These are phyloP conservation scores for Orchestes rusci DNA, from an alignment of 2,888 invertebrate species.

Conservation along the genomic window DNA sequence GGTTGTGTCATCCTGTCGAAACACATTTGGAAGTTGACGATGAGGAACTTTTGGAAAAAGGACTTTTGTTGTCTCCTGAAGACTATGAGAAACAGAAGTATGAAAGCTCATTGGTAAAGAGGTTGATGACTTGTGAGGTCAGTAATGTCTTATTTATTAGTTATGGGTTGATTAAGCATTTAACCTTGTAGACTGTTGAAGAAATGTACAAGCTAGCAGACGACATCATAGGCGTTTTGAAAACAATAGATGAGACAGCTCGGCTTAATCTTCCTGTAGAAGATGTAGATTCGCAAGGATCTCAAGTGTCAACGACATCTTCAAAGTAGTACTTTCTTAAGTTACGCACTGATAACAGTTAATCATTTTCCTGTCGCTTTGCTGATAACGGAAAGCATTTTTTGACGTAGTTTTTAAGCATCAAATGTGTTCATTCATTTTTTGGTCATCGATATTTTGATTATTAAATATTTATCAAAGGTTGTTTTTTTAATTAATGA, in stretches of 20 bases:
- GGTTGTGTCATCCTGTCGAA: slow-evolving; percentile 41
- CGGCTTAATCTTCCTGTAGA: slow-evolving; percentile 21
- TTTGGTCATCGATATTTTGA: too few relatives aligned
- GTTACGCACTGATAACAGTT: too few relatives aligned
- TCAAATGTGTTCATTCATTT: too few relatives aligned
- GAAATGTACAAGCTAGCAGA: slow-evolving; percentile 61
- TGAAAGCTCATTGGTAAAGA: slow-evolving; percentile 54
- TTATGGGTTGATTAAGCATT: too few relatives aligned
- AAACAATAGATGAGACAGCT: slow-evolving; percentile 28
- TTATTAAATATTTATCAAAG: too few relatives aligned
- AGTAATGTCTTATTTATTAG: slow-evolving; percentile 16
- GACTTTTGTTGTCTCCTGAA: slow-evolving; percentile 53
- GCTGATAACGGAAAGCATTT: too few relatives aligned
- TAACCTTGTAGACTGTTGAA: slow-evolving; percentile 59
- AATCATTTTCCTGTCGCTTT: too few relatives aligned
- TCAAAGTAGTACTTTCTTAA: too few relatives aligned
- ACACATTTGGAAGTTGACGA: slow-evolving; percentile 22
- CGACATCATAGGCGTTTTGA: slow-evolving; percentile 52
- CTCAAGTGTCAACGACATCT: too few relatives aligned
- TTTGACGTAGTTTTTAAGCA: too few relatives aligned
- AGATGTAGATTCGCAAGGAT: too few relatives aligned
- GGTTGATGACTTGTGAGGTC: slow-evolving; percentile 53
- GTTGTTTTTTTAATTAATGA: too few relatives aligned
- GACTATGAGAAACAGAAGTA: slow-evolving; percentile 55
- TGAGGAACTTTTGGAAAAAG: slow-evolving; percentile 45